These are phyloP conservation scores for Phanerotoma sp. DNA, from an alignment of 2,888 invertebrate genomes.

Conservation along the genomic window DNA sequence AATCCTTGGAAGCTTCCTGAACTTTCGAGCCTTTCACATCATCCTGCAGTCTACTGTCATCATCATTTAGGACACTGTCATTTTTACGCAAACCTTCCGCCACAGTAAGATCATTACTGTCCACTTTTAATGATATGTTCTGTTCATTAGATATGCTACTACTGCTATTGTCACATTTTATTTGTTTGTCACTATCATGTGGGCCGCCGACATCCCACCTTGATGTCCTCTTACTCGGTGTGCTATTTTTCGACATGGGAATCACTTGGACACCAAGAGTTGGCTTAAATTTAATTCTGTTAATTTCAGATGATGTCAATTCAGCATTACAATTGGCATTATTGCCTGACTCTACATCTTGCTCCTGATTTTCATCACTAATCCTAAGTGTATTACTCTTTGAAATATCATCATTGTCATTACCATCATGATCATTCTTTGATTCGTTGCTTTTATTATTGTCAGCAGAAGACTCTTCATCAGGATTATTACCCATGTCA, in stretches of 20 bases:
- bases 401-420: slow-evolving; percentile 37
- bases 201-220: slow-evolving; percentile 59
- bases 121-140: slow-evolving; percentile 45
- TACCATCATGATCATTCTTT: slow-evolving; percentile 40
- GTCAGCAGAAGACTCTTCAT: slow-evolving; percentile 45
- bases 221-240: slow-evolving; percentile 50
- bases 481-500: slow-evolving; percentile 69
- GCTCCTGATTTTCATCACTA: background rate
- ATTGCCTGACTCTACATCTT: background rate
- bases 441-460: slow-evolving; percentile 49
- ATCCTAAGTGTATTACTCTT: no score
- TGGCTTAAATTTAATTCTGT: slow-evolving; percentile 49
- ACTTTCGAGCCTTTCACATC: no score
- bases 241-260: slow-evolving; percentile 34
- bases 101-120: slow-evolving; percentile 25
- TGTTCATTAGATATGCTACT: slow-evolving; percentile 45
- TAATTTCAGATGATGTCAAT: slow-evolving; percentile 25
- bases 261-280: slow-evolving; percentile 55
- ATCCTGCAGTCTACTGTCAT: slow-evolving; percentile 12
- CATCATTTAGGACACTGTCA: slow-evolving; percentile 6
- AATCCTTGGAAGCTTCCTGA: no score
- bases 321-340: no score
- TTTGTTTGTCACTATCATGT: slow-evolving; percentile 31
- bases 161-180: slow-evolving; percentile 40
- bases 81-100: slow-evolving; percentile 21